These are phyloP conservation scores for Sebastes alutus DNA, from an alignment of 2,797 vertebrate species.

Conservation along the genomic window DNA sequence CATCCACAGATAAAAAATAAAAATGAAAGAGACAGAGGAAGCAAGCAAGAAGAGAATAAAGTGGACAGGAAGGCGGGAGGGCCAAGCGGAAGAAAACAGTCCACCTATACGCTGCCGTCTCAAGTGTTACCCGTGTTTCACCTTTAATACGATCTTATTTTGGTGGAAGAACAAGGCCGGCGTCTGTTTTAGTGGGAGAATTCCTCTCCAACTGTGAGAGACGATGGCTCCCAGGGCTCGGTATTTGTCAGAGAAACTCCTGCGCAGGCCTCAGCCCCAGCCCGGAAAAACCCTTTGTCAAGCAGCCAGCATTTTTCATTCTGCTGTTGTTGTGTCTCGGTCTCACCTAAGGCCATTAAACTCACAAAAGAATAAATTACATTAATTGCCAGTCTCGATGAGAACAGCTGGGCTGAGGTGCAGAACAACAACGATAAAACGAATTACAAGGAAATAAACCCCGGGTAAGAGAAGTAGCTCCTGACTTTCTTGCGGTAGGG, in stretches of 20 bases:
- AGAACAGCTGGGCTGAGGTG: conserved; percentile 82
- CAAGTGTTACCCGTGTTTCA: conserved; percentile 47
- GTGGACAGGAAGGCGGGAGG: conserved; percentile 21
- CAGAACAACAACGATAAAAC: conserved; percentile 76
- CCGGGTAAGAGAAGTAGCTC: conserved; percentile 59
- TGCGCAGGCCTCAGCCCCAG: conserved; percentile 47
- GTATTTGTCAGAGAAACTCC: conserved; percentile 69
- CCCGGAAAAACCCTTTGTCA: conserved; percentile 64
- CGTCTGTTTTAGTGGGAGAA: conserved; percentile 45
- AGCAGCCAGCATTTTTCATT: conserved; percentile 75
- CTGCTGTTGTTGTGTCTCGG: conserved; percentile 70
- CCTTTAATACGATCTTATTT: conserved; percentile 52
- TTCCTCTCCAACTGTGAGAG: conserved; percentile 51
- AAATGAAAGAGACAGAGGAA: conserved; percentile 48
- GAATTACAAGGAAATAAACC: conserved; percentile 77
- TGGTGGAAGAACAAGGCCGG: conserved; percentile 35
- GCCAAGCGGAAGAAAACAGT: conserved; percentile 23
- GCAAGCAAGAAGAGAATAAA: not conserved
- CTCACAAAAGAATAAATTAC: conserved; percentile 83
- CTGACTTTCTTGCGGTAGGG: conserved; percentile 41
- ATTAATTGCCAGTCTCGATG: conserved; percentile 79
- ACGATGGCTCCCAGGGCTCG: conserved; percentile 50
- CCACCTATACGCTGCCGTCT: conserved; percentile 9
- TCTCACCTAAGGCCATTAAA: conserved; percentile 83
- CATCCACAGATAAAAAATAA: conserved; percentile 39